Evolutionary conservation across 2,888 invertebrate species (phyloP).

Genomic region (Himalopsyche anomala): DNA sequence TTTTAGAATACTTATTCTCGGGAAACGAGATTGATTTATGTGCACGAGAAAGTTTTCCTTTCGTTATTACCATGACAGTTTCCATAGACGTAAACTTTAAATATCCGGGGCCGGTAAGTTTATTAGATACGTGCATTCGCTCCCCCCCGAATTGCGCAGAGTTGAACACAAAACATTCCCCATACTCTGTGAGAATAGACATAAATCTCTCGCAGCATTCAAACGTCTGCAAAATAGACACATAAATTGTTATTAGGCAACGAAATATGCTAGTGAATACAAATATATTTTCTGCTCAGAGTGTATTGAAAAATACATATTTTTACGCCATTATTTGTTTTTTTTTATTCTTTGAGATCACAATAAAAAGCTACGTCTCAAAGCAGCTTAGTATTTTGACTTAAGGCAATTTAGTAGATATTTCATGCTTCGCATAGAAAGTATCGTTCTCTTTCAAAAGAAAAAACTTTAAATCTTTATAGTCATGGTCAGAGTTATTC

Average conservation of each 20-base stretch:
- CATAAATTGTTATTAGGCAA: constrained; percentile 9
- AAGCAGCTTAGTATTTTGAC: too few relatives aligned
- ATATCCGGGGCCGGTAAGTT: constrained; percentile 73
- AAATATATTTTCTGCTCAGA: not conserved
- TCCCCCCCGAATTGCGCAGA: constrained; percentile 68
- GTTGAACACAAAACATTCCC: constrained; percentile 73
- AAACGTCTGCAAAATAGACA: constrained; percentile 59
- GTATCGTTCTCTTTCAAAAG: too few relatives aligned
- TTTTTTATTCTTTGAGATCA: too few relatives aligned
- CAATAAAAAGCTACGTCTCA: too few relatives aligned
- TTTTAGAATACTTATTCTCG: too few relatives aligned
- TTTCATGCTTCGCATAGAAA: too few relatives aligned
- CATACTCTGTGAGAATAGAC: constrained; percentile 72
- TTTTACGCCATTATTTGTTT: too few relatives aligned
- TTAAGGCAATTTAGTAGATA: too few relatives aligned
- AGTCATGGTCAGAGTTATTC: too few relatives aligned
- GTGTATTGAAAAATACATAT: not conserved
- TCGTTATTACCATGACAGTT: constrained; percentile 72
- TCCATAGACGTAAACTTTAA: constrained; percentile 74
- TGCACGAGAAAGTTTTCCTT: constrained; percentile 55
- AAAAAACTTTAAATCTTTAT: too few relatives aligned
- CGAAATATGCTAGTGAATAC: not conserved
- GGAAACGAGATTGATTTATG: not conserved
- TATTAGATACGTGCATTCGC: constrained; percentile 71
- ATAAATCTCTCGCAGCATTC: constrained; percentile 65